Evolutionary conservation across 2,797 vertebrate genomes (phyloP).

Genomic region (Lutjanus campechanus): DNA sequence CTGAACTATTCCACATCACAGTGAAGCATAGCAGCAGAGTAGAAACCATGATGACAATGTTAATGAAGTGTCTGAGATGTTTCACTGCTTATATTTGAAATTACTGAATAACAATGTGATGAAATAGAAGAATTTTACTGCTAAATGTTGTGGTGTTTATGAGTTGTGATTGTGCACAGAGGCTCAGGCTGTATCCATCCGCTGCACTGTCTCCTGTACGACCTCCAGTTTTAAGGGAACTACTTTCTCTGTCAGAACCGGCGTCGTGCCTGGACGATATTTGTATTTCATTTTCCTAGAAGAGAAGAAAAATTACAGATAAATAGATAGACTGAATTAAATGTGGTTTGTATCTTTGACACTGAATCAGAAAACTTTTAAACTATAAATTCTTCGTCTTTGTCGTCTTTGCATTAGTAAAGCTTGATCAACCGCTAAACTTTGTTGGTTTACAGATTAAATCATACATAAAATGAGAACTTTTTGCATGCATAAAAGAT

Average conservation of each 20-base stretch:
- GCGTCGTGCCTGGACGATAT: constrained; percentile 72
- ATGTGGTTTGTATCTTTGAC: background rate
- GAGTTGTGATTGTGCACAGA: background rate
- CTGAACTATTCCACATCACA: background rate
- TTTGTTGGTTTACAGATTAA: no score
- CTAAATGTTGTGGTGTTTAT: background rate
- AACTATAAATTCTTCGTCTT: background rate
- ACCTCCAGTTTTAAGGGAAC: constrained; percentile 77
- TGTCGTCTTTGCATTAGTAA: background rate
- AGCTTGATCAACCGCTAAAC: background rate
- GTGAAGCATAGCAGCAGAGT: constrained; percentile 15
- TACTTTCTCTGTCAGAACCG: constrained; percentile 74
- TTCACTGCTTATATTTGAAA: background rate
- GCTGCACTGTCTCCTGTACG: constrained; percentile 75
- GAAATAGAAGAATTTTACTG: background rate
- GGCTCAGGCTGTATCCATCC: constrained; percentile 79
- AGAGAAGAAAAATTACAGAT: background rate
- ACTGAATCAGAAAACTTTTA: background rate
- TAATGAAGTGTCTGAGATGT: background rate
- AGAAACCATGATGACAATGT: background rate
- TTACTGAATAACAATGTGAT: background rate
- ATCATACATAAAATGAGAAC: background rate
- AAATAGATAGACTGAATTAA: background rate
- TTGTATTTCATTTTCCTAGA: constrained; percentile 75
- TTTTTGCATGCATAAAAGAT: no score